Conservation (phyloP, 2,113 vertebrate species). For the Elachura formosa region DNA sequence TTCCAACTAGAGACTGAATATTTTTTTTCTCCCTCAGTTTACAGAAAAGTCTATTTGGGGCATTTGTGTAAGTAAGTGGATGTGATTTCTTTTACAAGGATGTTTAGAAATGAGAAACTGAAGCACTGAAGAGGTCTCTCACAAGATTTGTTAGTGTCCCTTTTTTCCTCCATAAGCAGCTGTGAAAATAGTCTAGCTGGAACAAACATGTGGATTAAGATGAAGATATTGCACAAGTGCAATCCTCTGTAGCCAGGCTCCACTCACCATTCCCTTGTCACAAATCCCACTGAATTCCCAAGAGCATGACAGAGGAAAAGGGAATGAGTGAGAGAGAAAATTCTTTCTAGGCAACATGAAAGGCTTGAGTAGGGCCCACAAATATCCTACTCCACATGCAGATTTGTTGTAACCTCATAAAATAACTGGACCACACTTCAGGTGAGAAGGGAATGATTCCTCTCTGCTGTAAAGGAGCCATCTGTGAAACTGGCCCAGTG, state of each 20-base stretch:
- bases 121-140: slow-evolving; percentile 36
- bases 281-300: background rate
- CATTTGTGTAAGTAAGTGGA: slow-evolving; percentile 45
- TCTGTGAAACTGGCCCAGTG: background rate
- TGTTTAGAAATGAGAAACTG: slow-evolving; percentile 57
- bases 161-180: background rate
- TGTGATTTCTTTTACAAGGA: slow-evolving; percentile 41
- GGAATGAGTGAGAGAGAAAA: background rate
- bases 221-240: slow-evolving; percentile 35
- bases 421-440: background rate
- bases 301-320: background rate
- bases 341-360: background rate
- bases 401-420: background rate
- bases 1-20: background rate
- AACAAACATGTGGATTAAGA: slow-evolving; percentile 43
- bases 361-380: background rate
- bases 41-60: slow-evolving; percentile 55
- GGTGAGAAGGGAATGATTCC: background rate
- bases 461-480: background rate
- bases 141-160: slow-evolving; percentile 43
- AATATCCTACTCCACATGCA: background rate
- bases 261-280: background rate
- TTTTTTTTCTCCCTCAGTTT: slow-evolving; percentile 37
- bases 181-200: slow-evolving; percentile 54
- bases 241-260: background rate